Base-by-base conservation (phyloP, 2,113 vertebrate genomes). In the Hypocryptadius cinnamomeus region DNA sequence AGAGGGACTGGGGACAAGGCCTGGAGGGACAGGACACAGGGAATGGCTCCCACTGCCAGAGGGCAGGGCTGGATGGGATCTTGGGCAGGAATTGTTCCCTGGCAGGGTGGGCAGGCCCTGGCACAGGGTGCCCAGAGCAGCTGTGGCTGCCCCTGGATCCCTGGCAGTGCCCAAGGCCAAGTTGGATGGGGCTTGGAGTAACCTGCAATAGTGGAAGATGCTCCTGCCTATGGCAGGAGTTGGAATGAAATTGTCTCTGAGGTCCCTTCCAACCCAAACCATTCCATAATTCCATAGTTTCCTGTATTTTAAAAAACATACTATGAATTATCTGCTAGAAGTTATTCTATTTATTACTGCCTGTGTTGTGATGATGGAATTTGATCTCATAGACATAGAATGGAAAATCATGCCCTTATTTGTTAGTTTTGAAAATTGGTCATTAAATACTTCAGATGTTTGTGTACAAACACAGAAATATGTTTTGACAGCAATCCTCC, bases 201-300 rank as follows among this genome's bases (percentile, higher is more conserved):
- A 0, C 13, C 11, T 47, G 47, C 4, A 0, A 0, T 1, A 4
- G 15, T 54, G 47, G n/a, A 5, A 61, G 15, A 7, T 47, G 16
- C 40, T 13, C 9, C 30, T 61, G 11, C 47, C 35, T 9, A 5
- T 4, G 20, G 13, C n/a, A 47, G 4, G 6, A 2, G 3, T 18
- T 15, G 15, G n/a, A 10, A 56, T 56, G 13, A 47, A n/a, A 21
- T 70, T 3, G 31, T 39, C 6, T 47, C 15, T 56, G 12, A 48
- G 24, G 21, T 48, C 9, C 11, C 5, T 87, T 7, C 48, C 13
- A 70, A 42, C 10, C 6, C 50, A 59, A 45, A 66, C 18, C 7
- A 45, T 51, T 59, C 27, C 10, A 21, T 10, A 15, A 51, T 51
- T 60, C 22, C 11, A 6, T 66, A 37, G 20, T 54, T 79, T 20